These are phyloP conservation scores for Thinocorus orbignyianus DNA, from an alignment of 2,113 vertebrate species.

Conservation along the genomic window DNA sequence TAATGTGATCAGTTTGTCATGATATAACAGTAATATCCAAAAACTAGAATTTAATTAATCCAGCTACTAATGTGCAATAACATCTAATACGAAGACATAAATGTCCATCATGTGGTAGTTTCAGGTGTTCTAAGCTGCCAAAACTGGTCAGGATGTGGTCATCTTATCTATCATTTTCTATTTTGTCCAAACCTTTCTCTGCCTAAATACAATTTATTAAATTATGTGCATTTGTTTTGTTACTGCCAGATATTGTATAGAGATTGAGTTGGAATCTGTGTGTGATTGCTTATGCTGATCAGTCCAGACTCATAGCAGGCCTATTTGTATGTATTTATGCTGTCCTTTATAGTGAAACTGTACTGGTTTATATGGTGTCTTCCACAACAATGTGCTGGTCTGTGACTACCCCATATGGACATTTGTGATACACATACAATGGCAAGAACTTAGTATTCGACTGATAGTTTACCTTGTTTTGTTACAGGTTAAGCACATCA, in stretches of 20 bases:
- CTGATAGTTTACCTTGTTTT: not conserved
- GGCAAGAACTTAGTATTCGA: not conserved
- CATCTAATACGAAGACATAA: not conserved
- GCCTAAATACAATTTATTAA: not conserved
- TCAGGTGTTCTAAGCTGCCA: not conserved
- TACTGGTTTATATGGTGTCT: not conserved
- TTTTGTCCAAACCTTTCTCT: not conserved
- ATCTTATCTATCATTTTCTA: not conserved
- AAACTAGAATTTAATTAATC: not conserved
- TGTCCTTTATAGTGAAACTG: not conserved
- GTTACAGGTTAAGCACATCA: not conserved
- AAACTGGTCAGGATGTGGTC: not conserved
- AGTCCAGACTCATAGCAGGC: not conserved
- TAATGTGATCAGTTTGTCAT: not conserved
- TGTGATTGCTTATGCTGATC: not conserved
- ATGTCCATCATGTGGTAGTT: not conserved
- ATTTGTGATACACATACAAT: rapidly evolving
- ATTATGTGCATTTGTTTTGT: not conserved
- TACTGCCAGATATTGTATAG: not conserved
- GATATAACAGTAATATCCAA: not conserved
- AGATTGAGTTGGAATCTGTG: not conserved
- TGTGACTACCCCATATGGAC: rapidly evolving
- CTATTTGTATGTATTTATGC: rapidly evolving
- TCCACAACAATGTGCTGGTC: not conserved
- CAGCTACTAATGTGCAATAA: not conserved